Conservation (phyloP, 2,797 vertebrate genomes). For the Xenops minutus region DNA sequence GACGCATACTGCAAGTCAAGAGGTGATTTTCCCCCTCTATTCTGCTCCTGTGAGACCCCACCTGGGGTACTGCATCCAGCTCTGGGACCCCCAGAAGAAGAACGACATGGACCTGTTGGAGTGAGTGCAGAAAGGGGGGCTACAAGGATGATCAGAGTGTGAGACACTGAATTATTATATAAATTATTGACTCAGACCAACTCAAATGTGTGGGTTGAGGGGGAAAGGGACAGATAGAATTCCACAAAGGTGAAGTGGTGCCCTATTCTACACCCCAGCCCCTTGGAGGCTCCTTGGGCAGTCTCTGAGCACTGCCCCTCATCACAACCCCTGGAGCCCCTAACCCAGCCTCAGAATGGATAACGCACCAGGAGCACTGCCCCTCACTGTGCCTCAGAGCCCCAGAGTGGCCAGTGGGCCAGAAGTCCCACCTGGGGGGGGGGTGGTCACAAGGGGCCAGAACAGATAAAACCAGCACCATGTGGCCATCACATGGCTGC, state of each 20-base stretch:
- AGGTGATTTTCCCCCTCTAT: not conserved
- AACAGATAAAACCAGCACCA: no score
- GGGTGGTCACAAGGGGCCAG: not conserved
- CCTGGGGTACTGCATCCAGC: not conserved
- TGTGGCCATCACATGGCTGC: no score
- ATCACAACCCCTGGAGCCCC: not conserved
- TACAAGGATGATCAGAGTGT: not conserved
- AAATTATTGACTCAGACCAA: not conserved
- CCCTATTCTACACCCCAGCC: not conserved
- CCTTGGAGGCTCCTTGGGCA: not conserved
- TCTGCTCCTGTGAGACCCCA: not conserved
- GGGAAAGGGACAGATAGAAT: not conserved
- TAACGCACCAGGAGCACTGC: not conserved
- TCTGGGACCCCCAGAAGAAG: not conserved
- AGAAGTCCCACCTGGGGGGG: not conserved
- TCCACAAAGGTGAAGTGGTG: not conserved
- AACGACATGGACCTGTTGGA: not conserved
- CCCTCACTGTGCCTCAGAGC: not conserved
- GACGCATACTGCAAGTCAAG: rapidly evolving
- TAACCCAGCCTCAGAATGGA: not conserved
- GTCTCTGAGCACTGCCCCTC: not conserved
- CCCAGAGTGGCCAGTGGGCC: not conserved
- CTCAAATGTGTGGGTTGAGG: not conserved
- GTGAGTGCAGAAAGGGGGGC: not conserved
- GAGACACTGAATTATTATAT: not conserved